phyloP scores from a whole-genome alignment of 2,888 invertebrate genomes.

The Ornithoptera alexandrae region DNA sequence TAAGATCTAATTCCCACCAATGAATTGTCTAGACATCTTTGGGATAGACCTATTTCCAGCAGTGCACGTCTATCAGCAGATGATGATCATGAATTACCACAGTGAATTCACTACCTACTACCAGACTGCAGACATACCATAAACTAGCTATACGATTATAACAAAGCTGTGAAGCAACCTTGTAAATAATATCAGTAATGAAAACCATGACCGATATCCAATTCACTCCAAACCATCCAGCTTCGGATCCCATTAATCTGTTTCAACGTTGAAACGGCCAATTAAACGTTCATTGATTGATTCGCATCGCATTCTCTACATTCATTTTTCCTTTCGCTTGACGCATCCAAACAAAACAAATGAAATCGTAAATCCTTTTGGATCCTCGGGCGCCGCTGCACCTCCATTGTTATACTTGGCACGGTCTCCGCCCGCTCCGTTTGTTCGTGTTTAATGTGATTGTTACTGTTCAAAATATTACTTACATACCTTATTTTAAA shows the following conservation, averaged over 20 bases:
- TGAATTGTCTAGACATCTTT: no score
- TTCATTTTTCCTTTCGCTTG: constrained; percentile 17
- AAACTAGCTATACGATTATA: no score
- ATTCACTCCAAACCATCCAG: not conserved
- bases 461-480: constrained; percentile 18
- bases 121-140: no score
- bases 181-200: not conserved
- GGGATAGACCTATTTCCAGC: no score
- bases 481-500: constrained; percentile 5
- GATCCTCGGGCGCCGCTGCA: constrained; percentile 13
- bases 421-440: constrained; percentile 4
- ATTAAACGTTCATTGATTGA: constrained; percentile 28
- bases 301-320: constrained; percentile 20
- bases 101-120: no score
- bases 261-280: constrained; percentile 21
- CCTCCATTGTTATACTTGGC: constrained; percentile 19
- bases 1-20: no score
- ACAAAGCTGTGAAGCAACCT: no score
- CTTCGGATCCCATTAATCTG: constrained; percentile 5
- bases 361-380: constrained; percentile 30
- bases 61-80: no score
- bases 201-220: not conserved
- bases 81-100: no score
- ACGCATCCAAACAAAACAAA: constrained; percentile 24
- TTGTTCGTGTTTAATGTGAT: constrained; percentile 22